Conservation (phyloP, 2,113 vertebrate genomes). For the Trachemys scripta region DNA sequence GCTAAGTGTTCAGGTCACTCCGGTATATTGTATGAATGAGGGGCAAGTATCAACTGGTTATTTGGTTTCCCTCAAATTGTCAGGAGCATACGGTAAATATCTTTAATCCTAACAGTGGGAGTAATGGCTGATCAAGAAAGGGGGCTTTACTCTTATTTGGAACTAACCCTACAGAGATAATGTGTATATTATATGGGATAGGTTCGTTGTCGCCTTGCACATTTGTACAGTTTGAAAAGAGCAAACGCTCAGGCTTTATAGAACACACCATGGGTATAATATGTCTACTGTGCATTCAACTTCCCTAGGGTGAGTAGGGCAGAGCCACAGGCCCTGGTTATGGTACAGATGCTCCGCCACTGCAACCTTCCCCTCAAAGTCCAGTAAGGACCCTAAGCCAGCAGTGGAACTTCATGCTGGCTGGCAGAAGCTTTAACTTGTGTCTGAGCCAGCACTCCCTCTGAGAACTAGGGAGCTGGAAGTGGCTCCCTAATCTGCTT, state of each 20-base stretch:
- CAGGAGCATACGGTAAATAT: neutral
- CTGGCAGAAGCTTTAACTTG: neutral
- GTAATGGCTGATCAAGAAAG: neutral
- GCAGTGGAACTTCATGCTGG: neutral
- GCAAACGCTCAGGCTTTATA: neutral
- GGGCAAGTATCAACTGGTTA: neutral
- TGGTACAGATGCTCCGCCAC: neutral
- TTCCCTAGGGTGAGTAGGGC: no score
- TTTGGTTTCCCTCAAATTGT: neutral
- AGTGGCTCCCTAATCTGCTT: neutral
- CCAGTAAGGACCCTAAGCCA: neutral
- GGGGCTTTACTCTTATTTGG: neutral
- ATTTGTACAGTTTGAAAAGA: neutral
- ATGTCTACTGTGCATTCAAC: neutral
- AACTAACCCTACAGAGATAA: neutral
- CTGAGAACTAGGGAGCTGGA: neutral
- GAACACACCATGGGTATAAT: neutral
- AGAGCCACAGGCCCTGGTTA: neutral
- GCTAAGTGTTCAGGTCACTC: neutral
- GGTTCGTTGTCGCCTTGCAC: neutral
- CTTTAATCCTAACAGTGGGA: neutral
- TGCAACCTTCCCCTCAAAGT: neutral
- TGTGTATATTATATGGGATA: neutral
- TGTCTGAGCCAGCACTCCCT: neutral
- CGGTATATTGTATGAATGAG: accelerated